phyloP scores from a whole-genome alignment of 1,140 invertebrate species.

The Ladona fulva region DNA sequence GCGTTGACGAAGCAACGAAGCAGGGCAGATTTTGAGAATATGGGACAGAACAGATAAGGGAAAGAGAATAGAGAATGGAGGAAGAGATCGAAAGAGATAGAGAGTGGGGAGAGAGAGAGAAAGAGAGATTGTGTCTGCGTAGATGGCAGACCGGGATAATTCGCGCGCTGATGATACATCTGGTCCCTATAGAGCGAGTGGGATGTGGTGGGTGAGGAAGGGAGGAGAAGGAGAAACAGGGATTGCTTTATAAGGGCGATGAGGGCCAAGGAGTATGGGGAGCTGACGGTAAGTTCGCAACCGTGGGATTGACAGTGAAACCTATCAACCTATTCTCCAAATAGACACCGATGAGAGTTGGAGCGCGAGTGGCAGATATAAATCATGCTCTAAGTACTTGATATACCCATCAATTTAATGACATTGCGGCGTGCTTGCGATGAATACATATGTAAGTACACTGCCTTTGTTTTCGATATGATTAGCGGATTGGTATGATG shows the following conservation, averaged over 20 bases:
- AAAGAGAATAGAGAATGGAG: neutral
- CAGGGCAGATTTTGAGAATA: no score
- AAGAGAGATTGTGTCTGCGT: neutral
- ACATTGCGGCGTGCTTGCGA: no score
- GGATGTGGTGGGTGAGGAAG: neutral
- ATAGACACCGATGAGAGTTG: neutral
- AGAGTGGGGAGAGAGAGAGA: neutral
- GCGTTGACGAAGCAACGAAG: no score
- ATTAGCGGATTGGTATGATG: no score
- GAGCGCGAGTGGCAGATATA: neutral
- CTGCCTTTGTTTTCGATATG: no score
- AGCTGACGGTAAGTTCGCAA: neutral
- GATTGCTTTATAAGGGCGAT: neutral
- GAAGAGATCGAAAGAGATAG: neutral
- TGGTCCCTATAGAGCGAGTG: neutral
- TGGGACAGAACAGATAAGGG: neutral
- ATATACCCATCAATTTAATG: no score
- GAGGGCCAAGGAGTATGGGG: neutral
- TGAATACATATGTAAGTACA: no score
- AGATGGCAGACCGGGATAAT: neutral
- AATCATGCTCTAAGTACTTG: no score
- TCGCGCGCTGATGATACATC: neutral
- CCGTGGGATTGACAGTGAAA: conserved; percentile 3
- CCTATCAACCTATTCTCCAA: neutral
- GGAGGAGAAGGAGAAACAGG: neutral